These are phyloP conservation scores for Phaethon lepturus DNA, from an alignment of 2,113 vertebrate species.

Conservation along the genomic window DNA sequence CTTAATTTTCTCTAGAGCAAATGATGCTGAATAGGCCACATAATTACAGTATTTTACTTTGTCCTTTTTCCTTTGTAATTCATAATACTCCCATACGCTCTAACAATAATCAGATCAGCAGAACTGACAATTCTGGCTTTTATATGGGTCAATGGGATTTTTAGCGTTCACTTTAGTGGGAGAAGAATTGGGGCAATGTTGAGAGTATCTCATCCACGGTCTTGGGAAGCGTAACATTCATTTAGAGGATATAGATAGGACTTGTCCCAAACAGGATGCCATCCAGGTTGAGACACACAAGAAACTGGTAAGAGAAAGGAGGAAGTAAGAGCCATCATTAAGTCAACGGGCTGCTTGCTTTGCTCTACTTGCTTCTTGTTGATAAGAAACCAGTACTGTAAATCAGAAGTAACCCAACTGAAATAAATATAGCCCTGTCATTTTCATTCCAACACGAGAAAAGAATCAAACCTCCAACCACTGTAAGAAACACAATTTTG, in stretches of 20 bases:
- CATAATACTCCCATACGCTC: not conserved
- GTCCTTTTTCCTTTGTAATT: constrained; percentile 11
- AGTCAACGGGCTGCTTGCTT: not conserved
- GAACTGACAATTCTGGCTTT: not conserved
- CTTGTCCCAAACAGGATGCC: not conserved
- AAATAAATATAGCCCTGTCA: not conserved
- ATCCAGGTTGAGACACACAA: not conserved
- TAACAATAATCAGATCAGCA: not conserved
- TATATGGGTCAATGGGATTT: not conserved
- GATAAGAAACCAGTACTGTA: not conserved
- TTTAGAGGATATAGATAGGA: not conserved
- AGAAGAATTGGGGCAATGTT: not conserved
- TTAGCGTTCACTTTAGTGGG: not conserved
- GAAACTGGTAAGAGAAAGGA: not conserved
- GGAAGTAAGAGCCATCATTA: not conserved
- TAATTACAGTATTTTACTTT: constrained; percentile 38
- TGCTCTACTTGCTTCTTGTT: not conserved
- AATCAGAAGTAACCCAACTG: not conserved
- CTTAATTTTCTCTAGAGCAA: constrained; percentile 24
- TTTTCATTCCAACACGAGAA: not conserved
- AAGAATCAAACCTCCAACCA: not conserved
- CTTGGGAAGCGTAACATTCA: not conserved
- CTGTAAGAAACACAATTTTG: not conserved
- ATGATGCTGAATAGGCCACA: not conserved
- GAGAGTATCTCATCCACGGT: not conserved